Conservation (phyloP, 2,888 invertebrate species). For the Himalopsyche japonica region DNA sequence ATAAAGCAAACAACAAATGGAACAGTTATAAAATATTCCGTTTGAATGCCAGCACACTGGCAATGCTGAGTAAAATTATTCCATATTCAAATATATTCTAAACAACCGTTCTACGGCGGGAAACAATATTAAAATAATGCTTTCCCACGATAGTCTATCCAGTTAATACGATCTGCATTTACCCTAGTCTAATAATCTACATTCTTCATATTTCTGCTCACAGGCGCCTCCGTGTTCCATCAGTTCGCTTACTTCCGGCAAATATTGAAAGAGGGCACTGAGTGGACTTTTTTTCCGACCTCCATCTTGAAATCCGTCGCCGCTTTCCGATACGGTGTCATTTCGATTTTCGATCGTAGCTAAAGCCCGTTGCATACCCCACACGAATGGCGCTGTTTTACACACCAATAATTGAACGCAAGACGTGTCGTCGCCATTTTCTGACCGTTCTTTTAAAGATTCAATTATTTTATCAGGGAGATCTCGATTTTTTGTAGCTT, state of each 20-base stretch:
- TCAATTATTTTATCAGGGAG: slow-evolving; percentile 66
- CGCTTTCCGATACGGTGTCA: not conserved
- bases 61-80: not conserved
- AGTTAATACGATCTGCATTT: not conserved
- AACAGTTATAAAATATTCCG: not conserved
- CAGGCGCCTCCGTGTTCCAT: slow-evolving; percentile 64
- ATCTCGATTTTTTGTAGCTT: slow-evolving; percentile 64
- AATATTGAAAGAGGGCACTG: slow-evolving; percentile 61
- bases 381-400: slow-evolving; percentile 75
- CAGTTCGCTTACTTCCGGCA: slow-evolving; percentile 66
- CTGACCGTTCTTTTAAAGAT: slow-evolving; percentile 59
- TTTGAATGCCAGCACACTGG: not conserved
- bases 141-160: slow-evolving; percentile 14
- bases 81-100: not conserved
- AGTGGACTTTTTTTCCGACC: slow-evolving; percentile 42
- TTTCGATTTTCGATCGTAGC: slow-evolving; percentile 26
- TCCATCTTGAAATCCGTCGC: not conserved
- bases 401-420: slow-evolving; percentile 76
- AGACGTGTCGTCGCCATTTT: slow-evolving; percentile 63
- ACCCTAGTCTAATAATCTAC: slow-evolving; percentile 43
- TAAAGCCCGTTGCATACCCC: slow-evolving; percentile 71
- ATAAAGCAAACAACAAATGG: not conserved
- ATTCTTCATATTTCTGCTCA: slow-evolving; percentile 62
- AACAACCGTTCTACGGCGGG: not conserved
- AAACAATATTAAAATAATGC: not conserved